Conservation (phyloP, 2,888 invertebrate genomes). For the Agriopis marginaria region DNA sequence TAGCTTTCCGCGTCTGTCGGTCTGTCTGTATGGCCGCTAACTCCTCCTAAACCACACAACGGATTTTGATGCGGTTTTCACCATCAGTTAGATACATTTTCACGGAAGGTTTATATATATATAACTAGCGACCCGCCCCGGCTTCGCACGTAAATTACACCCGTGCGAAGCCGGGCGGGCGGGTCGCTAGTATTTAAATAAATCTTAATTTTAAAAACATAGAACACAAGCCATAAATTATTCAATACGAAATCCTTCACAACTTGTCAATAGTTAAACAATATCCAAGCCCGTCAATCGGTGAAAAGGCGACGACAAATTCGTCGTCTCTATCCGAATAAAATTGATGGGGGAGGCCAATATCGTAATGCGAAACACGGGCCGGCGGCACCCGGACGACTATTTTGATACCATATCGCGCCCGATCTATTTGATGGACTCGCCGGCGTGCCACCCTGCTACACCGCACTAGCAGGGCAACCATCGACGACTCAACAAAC, state of each 20-base stretch:
- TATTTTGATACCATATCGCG: conserved; percentile 74
- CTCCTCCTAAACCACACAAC: too few relatives aligned
- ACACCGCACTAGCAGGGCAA: conserved; percentile 28
- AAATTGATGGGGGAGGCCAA: conserved; percentile 76
- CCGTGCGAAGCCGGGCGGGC: too few relatives aligned
- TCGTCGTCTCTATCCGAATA: conserved; percentile 61
- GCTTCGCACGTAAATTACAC: too few relatives aligned
- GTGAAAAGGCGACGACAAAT: conserved; percentile 56
- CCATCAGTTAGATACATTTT: too few relatives aligned
- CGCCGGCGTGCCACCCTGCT: conserved; percentile 50
- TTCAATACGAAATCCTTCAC: conserved; percentile 6
- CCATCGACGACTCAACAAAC: conserved; percentile 12
- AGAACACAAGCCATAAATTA: neutral
- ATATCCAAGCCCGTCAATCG: conserved; percentile 22
- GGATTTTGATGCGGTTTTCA: too few relatives aligned
- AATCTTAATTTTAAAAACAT: neutral
- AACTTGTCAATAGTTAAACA: conserved; percentile 21
- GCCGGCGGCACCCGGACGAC: conserved; percentile 60
- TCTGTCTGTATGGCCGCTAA: too few relatives aligned
- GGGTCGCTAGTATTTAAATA: too few relatives aligned
- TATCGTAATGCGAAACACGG: conserved; percentile 78
- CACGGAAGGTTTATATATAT: too few relatives aligned
- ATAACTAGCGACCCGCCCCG: too few relatives aligned
- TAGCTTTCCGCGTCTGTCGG: too few relatives aligned
- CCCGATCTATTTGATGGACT: conserved; percentile 82